A percentile compares a stretch with the other conserved stretches of the same genome.
These are phyloP conservation scores for Neogobius melanostomus DNA, from an alignment of 2,113 vertebrate species.

Conservation along the genomic window DNA sequence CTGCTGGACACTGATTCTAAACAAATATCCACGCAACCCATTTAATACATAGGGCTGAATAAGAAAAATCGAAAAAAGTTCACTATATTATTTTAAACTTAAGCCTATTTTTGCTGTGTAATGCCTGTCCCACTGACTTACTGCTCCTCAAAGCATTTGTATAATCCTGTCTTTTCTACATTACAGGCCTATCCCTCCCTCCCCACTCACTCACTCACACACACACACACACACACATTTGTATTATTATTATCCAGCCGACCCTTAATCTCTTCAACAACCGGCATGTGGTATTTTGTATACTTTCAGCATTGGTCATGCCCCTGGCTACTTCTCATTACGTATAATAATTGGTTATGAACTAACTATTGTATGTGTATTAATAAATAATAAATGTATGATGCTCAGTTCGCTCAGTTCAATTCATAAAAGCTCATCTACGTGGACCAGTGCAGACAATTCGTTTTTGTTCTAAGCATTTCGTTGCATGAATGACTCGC, in stretches of 20 bases:
- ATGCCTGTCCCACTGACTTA: conserved; percentile 50
- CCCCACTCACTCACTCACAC: conserved; percentile 25
- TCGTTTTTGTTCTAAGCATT: no score
- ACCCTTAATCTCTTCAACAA: conserved; percentile 51
- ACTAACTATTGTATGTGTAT: neutral
- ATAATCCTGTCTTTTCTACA: conserved; percentile 58
- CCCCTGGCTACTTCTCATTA: conserved; percentile 5
- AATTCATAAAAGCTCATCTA: no score
- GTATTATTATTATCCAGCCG: conserved; percentile 44
- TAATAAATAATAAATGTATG: no score
- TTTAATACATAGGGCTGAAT: no score
- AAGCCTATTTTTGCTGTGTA: neutral
- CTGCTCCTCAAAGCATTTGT: conserved; percentile 37
- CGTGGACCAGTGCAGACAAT: no score
- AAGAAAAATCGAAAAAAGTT: no score
- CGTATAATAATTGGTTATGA: conserved; percentile 18
- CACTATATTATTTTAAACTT: no score
- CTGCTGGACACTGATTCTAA: neutral
- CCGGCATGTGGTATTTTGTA: conserved; percentile 47
- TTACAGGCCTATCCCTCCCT: conserved; percentile 4
- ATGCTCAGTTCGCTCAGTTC: no score
- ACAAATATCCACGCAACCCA: neutral
- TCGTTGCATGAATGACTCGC: no score
- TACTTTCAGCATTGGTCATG: conserved; percentile 35
- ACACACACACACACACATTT: neutral